Evolutionary conservation across 2,888 invertebrate species (phyloP).

Genomic region (Xylocampa areola): DNA sequence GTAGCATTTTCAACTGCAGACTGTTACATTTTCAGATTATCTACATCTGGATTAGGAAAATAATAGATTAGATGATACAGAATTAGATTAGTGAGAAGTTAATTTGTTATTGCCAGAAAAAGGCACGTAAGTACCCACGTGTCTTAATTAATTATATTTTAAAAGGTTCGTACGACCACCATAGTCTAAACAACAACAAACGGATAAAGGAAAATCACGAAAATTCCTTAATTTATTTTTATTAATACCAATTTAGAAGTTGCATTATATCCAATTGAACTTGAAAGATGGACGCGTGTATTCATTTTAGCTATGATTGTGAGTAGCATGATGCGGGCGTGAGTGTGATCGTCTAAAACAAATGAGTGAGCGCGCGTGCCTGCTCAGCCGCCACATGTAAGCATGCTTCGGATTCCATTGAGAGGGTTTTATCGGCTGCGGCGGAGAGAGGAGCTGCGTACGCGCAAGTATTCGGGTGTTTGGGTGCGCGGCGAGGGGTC

Average conservation of each 20-base stretch:
- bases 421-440: constrained; percentile 72
- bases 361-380: constrained; percentile 66
- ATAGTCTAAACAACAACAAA: neutral
- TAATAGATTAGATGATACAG: no score
- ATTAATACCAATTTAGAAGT: constrained; percentile 36
- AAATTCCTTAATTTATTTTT: constrained; percentile 22
- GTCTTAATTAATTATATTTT: neutral
- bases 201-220: constrained; percentile 15
- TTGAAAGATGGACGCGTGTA: constrained; percentile 33
- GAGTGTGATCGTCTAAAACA: constrained; percentile 60
- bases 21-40: neutral
- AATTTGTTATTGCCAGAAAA: no score
- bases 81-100: no score
- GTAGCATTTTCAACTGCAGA: constrained; percentile 20
- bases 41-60: no score
- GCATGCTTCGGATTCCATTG: constrained; percentile 76
- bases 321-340: constrained; percentile 51
- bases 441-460: constrained; percentile 75
- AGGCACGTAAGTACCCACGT: no score
- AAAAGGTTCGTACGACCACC: constrained; percentile 1
- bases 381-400: constrained; percentile 65
- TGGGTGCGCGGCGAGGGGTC: constrained; percentile 71
- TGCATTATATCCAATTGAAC: constrained; percentile 31
- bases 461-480: constrained; percentile 85
- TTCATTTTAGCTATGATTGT: constrained; percentile 44